Evolutionary conservation across 2,888 invertebrate genomes (phyloP), one percentile per base, ranked within the genome.

Genomic region (Yponomeuta plumbellus): DNA sequence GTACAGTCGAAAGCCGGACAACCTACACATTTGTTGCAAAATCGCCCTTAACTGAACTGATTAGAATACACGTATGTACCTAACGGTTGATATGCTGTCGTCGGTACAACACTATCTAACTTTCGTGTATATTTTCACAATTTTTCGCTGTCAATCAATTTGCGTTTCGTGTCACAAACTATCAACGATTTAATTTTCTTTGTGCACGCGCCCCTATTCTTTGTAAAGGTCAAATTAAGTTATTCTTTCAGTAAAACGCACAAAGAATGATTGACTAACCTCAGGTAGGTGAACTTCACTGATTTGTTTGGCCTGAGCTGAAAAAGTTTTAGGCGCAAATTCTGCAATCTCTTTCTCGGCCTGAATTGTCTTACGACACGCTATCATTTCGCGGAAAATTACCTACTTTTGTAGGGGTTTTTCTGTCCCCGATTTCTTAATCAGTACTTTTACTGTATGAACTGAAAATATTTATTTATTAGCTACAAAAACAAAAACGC

Each of bases 281-380:
- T 17, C 5, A 52, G 44, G 44, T 52, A 52, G 44, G 44, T 17
- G 8, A 72, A 74, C 75, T 74, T 74, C 5, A 22, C 74, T 73
- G 71, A 69, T 74, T 75, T 76, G 74, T 74, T 75, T 76, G 74
- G 72, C 75, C 72, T 73, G 80, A 22, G 59, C 59, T 23, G 4
- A 59, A 22, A 23, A 22, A 22, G 22, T 59, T 59, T 59, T 59
- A 59, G 22, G 59, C 59, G 23, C 21, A 59, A 59, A 59, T 52
- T 2, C 44, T 22, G 59, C 59, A 59, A 22, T 59, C 59, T 21
- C 21, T 59, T 59, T 59, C 23, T 59, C 11, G 22, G 23, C 22
- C 59, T 21, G 21, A 59, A 59, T 59, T 59, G 59, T 23, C 11
- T 10, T 11, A 59, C 22, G 59, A 13, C 59, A 59, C 59, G 59